A percentile compares a stretch with the other conserved stretches of the same genome.
These are phyloP conservation scores for Lordiphosa andalusiaca DNA, from an alignment of 2,888 invertebrate species.

Conservation along the genomic window DNA sequence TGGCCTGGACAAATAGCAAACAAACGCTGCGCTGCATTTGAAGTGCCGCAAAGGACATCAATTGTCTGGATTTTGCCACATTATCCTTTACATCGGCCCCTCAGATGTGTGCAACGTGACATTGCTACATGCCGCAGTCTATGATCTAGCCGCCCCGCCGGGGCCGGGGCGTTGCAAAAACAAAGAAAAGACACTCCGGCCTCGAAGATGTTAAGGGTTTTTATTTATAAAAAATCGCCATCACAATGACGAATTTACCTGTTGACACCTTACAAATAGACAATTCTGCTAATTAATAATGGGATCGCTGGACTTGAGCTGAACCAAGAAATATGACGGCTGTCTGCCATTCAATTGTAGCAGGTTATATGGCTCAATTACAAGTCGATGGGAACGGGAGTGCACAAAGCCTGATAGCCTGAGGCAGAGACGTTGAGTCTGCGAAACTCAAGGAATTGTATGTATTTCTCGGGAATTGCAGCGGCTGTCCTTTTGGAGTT, in stretches of 20 bases:
- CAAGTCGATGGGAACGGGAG: conserved; percentile 9
- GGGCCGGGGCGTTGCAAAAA: conserved; percentile 46
- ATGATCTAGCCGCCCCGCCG: conserved; percentile 52
- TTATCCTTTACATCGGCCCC: conserved; percentile 65
- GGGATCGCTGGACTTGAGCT: conserved; percentile 29
- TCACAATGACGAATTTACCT: conserved; percentile 71
- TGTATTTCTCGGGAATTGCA: conserved; percentile 40
- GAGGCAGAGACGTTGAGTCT: conserved; percentile 19
- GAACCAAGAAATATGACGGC: conserved; percentile 29
- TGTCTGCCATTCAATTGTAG: conserved; percentile 54
- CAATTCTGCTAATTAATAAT: conserved; percentile 72
- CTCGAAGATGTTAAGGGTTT: background rate
- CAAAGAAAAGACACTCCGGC: conserved; percentile 27
- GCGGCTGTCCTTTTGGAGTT: conserved; percentile 31
- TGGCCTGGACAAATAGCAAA: conserved; percentile 52
- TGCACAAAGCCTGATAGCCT: conserved; percentile 25
- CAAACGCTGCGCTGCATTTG: conserved; percentile 51
- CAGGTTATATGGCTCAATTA: conserved; percentile 64
- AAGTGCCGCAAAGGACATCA: conserved; percentile 65
- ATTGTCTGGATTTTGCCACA: conserved; percentile 76
- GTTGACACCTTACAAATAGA: conserved; percentile 72
- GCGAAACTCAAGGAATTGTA: conserved; percentile 14
- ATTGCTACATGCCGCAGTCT: conserved; percentile 57
- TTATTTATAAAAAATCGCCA: conserved; percentile 35
- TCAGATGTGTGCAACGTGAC: conserved; percentile 72